A percentile compares a stretch with the other conserved stretches of the same genome.
These are phyloP conservation scores for Mantis religiosa DNA, from an alignment of 2,888 invertebrate species.

Conservation along the genomic window DNA sequence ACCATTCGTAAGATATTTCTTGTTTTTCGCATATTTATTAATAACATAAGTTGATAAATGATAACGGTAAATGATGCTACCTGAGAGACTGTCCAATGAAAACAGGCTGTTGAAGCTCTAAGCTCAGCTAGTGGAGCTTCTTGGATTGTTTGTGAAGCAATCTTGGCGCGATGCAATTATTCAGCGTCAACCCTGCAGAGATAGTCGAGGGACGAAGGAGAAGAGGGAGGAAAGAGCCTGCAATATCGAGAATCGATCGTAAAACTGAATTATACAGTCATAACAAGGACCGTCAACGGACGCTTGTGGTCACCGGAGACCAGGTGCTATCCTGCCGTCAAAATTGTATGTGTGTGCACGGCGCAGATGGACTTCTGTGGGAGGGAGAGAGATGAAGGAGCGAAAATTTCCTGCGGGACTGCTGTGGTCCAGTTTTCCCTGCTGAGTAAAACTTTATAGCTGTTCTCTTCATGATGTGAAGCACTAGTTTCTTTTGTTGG, in stretches of 20 bases:
- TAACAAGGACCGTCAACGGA: neutral
- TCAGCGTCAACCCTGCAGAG: neutral
- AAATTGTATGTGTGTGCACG: neutral
- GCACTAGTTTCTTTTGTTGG: neutral
- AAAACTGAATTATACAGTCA: neutral
- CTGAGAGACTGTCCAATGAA: too few species aligned
- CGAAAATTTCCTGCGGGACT: neutral
- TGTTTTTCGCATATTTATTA: too few species aligned
- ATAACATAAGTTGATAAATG: too few species aligned
- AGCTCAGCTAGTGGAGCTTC: neutral
- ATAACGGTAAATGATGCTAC: too few species aligned
- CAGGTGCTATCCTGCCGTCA: neutral
- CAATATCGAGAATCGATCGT: neutral
- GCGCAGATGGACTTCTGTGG: neutral
- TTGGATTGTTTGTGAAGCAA: neutral
- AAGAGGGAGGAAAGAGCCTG: neutral
- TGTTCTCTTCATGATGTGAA: neutral
- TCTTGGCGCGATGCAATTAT: neutral
- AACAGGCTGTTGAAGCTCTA: neutral
- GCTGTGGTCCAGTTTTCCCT: neutral
- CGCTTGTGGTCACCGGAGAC: neutral
- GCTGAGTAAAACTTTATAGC: neutral
- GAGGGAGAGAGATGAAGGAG: neutral
- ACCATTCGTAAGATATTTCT: too few species aligned
- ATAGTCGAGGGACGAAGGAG: neutral